Percentiles rank a stretch among this genome's conserved stretches.
phyloP scores from a whole-genome alignment of 2,797 vertebrate genomes.

The Salmo trutta region DNA sequence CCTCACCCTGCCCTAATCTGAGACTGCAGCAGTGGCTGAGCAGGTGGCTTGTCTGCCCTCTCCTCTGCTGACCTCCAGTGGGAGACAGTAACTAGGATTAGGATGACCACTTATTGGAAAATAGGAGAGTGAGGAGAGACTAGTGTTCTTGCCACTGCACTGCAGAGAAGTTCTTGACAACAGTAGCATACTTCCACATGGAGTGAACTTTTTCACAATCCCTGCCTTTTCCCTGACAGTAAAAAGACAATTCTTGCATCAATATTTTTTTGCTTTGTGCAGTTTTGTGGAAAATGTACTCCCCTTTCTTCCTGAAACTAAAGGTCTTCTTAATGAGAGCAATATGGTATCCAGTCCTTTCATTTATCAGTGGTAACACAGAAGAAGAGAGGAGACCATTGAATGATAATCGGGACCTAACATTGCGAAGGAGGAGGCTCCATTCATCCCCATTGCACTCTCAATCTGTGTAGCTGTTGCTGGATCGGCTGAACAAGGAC shows the following conservation, averaged over 20 bases:
- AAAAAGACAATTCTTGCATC: background rate
- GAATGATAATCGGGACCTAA: background rate
- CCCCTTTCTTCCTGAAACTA: background rate
- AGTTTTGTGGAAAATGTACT: background rate
- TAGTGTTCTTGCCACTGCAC: background rate
- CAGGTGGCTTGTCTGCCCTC: background rate
- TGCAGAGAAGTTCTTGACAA: background rate
- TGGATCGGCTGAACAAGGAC: constrained; percentile 36
- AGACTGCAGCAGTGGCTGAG: background rate
- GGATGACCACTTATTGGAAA: background rate
- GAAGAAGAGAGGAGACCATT: background rate
- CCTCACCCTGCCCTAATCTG: background rate
- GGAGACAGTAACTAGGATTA: background rate
- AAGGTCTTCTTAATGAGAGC: background rate
- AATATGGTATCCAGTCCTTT: background rate
- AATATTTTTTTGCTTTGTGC: background rate
- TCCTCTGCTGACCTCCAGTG: background rate
- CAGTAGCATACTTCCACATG: background rate
- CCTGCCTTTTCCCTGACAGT: background rate
- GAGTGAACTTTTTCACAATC: background rate
- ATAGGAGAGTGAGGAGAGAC: background rate
- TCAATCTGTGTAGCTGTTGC: constrained; percentile 42
- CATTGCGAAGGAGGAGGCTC: background rate
- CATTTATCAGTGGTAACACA: background rate
- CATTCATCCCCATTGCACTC: constrained; percentile 14